Evolutionary conservation across 2,113 vertebrate species (phyloP).

Genomic region (Alexandromys fortis): DNA sequence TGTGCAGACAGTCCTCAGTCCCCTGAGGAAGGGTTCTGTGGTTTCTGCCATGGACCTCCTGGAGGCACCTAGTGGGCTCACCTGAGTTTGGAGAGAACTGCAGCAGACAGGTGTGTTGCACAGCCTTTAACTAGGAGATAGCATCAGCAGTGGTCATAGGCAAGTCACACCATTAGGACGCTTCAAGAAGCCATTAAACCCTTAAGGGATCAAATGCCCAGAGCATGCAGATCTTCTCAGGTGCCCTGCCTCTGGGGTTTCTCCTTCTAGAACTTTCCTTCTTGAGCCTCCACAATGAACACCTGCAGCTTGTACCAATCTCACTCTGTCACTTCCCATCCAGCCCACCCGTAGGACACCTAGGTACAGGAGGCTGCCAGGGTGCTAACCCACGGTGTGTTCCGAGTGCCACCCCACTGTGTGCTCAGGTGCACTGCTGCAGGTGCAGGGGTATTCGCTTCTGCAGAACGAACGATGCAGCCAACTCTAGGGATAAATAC

Average conservation of each 20-base stretch:
- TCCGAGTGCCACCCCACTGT: not conserved
- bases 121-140: not conserved
- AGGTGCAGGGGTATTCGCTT: not conserved
- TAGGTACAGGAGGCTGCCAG: not conserved
- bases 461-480: not conserved
- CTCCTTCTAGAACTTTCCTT: not conserved
- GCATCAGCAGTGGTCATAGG: not conserved
- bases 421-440: not conserved
- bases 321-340: not conserved
- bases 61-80: not conserved
- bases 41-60: too few relatives aligned
- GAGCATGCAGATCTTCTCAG: not conserved
- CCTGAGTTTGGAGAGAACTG: not conserved
- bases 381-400: too few relatives aligned
- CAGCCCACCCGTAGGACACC: not conserved
- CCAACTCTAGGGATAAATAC: not conserved
- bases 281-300: not conserved
- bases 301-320: not conserved
- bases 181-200: not conserved
- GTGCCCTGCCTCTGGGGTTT: not conserved
- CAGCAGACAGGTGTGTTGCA: accelerated
- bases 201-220: not conserved
- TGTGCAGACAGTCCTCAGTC: not conserved
- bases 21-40: not conserved
- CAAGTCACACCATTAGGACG: not conserved